Percentiles rank a stretch among this genome's conserved stretches.
These are phyloP conservation scores for Drosophila merina DNA, from an alignment of 2,888 invertebrate genomes.

Conservation along the genomic window DNA sequence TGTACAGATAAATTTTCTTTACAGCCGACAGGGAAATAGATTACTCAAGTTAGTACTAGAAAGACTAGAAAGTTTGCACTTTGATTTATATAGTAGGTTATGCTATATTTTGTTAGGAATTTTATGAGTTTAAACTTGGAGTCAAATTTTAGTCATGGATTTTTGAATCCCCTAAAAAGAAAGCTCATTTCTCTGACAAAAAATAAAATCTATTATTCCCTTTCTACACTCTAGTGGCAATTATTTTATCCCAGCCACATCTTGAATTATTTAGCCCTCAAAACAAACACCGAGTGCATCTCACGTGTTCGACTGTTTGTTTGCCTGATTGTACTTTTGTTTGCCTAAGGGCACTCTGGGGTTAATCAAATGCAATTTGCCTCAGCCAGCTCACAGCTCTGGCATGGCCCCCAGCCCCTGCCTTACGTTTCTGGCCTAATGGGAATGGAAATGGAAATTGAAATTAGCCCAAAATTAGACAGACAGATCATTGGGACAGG, in stretches of 20 bases:
- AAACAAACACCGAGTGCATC: slow-evolving; percentile 18
- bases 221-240: slow-evolving; percentile 1
- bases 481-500: slow-evolving; percentile 58
- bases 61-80: slow-evolving; percentile 22
- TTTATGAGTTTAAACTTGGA: background rate
- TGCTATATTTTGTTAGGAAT: too few relatives aligned
- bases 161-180: too few relatives aligned
- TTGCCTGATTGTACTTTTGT: slow-evolving; percentile 9
- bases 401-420: slow-evolving; percentile 39
- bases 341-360: slow-evolving; percentile 30
- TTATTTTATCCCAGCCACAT: background rate
- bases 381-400: slow-evolving; percentile 54
- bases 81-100: too few relatives aligned
- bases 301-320: slow-evolving; percentile 9
- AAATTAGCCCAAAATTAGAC: slow-evolving; percentile 71
- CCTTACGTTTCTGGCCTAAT: slow-evolving; percentile 14
- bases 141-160: too few relatives aligned
- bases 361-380: slow-evolving; percentile 48
- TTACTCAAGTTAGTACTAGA: slow-evolving; percentile 55
- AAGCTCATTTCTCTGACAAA: background rate
- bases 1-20: background rate
- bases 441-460: slow-evolving; percentile 61
- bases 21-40: slow-evolving; percentile 33
- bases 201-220: background rate
- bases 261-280: slow-evolving; percentile 11